Conservation (phyloP, 2,113 vertebrate genomes). For the Sinocyclocheilus rhinocerous region DNA sequence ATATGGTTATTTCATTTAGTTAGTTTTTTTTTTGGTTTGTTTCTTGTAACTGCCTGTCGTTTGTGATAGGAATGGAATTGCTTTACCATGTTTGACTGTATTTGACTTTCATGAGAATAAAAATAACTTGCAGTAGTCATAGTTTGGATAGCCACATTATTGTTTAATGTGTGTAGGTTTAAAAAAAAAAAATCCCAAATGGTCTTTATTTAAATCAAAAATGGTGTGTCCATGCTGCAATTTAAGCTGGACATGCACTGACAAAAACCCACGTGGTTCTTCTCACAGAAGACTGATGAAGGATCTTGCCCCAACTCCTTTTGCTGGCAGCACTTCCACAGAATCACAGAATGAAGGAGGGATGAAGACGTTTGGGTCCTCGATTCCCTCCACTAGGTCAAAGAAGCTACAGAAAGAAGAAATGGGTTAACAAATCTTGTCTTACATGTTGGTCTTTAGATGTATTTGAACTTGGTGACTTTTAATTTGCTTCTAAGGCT, state of each 20-base stretch:
- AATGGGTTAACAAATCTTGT: not conserved
- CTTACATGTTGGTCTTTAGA: not conserved
- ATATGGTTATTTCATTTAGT: too few species aligned
- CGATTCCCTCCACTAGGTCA: conserved; percentile 55
- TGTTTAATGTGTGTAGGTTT: conserved; percentile 5
- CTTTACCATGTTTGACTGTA: conserved; percentile 36
- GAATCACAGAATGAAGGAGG: conserved; percentile 58
- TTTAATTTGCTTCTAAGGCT: not conserved
- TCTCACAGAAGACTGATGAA: conserved; percentile 44
- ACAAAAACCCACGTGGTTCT: not conserved
- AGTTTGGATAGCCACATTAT: not conserved
- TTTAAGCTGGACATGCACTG: not conserved
- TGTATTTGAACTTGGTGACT: not conserved
- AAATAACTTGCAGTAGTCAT: conserved; percentile 23
- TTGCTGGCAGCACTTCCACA: not conserved
- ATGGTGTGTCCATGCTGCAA: not conserved
- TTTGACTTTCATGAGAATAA: conserved; percentile 38
- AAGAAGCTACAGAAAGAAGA: conserved; percentile 48
- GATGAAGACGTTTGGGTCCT: conserved; percentile 54
- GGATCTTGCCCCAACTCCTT: not conserved
- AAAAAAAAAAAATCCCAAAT: not conserved
- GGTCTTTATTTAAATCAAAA: not conserved
- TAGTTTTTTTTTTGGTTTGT: not conserved
- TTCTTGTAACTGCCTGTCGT: conserved; percentile 31
- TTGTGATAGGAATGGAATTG: conserved; percentile 42